Evolutionary conservation across 2,113 vertebrate species (phyloP).

Genomic region (Hyla sarda): DNA sequence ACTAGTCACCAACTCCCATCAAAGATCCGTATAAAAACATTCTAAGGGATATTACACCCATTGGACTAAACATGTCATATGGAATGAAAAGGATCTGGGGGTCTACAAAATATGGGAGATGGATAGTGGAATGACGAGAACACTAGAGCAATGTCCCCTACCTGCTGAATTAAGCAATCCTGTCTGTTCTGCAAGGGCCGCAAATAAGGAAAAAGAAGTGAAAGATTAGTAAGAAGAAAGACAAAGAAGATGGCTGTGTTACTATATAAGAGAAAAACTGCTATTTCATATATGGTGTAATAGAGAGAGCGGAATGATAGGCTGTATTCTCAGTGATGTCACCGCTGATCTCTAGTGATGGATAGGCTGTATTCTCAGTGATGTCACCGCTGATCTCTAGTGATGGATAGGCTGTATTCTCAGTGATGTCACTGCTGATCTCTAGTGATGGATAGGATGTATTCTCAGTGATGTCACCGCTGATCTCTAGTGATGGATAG

Average conservation of each 20-base stretch:
- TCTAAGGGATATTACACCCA: background rate
- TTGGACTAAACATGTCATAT: background rate
- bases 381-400: background rate
- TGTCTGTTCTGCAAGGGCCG: slow-evolving; percentile 16
- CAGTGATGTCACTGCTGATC: background rate
- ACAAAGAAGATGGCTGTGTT: background rate
- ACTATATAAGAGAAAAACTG: background rate
- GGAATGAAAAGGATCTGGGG: background rate
- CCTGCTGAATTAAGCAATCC: slow-evolving; percentile 24
- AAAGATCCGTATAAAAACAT: background rate
- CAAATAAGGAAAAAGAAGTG: background rate
- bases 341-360: background rate
- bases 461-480: background rate
- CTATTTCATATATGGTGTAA: background rate
- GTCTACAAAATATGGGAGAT: background rate
- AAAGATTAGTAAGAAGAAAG: background rate
- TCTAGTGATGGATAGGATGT: background rate
- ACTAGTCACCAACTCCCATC: too few species aligned
- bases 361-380: background rate
- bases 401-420: background rate
- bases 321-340: slow-evolving; percentile 16
- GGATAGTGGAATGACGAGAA: background rate
- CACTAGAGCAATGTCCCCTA: background rate
- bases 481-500: background rate
- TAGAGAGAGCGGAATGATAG: background rate